phyloP scores from a whole-genome alignment of 2,113 vertebrate genomes.

The Pantherophis guttatus region DNA sequence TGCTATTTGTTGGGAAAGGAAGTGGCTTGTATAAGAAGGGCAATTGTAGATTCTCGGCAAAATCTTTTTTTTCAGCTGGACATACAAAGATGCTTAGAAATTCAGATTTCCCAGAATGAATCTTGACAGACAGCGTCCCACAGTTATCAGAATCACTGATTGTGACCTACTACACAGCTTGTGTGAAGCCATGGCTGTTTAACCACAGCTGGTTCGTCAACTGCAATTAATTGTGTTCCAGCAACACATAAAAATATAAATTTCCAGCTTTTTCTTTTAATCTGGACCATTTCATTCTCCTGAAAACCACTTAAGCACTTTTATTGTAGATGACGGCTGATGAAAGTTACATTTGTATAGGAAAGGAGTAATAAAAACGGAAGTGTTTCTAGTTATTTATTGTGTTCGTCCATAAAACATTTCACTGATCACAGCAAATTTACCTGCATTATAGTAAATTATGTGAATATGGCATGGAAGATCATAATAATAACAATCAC shows the following conservation, averaged over 20 bases:
- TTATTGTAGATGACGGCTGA: not conserved
- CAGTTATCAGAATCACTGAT: not conserved
- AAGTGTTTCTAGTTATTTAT: not conserved
- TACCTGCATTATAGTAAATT: not conserved
- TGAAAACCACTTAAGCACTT: not conserved
- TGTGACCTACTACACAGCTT: not conserved
- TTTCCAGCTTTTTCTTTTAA: not conserved
- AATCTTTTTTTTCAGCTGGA: not conserved
- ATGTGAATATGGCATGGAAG: not conserved
- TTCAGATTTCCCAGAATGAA: not conserved
- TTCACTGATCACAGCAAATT: not conserved
- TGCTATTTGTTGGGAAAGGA: not conserved
- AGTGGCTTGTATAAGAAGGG: not conserved
- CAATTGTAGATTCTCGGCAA: not conserved
- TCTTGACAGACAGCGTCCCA: not conserved
- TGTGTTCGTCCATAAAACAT: not conserved
- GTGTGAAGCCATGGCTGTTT: not conserved
- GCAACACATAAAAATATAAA: not conserved
- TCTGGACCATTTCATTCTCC: not conserved
- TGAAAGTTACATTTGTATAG: not conserved
- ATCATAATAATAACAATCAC: not conserved
- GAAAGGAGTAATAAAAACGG: not conserved
- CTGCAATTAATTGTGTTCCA: not conserved
- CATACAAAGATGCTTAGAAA: not conserved
- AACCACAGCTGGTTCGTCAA: not conserved